phyloP scores from a whole-genome alignment of 1,140 invertebrate genomes.

The Varroa destructor region DNA sequence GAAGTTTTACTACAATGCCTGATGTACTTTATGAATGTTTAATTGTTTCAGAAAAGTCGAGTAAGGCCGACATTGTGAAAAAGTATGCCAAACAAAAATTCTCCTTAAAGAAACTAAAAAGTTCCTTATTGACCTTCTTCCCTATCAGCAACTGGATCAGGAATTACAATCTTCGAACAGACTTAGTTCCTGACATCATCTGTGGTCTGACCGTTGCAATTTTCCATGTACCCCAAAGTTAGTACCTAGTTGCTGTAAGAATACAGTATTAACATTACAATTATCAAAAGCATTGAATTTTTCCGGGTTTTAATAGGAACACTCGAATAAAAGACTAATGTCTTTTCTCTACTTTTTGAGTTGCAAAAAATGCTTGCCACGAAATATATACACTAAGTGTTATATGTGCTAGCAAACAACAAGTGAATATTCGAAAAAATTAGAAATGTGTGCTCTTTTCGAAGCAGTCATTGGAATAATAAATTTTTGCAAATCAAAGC shows the following conservation, averaged over 20 bases:
- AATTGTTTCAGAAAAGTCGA: constrained; percentile 1
- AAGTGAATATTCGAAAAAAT: no score
- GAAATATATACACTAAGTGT: no score
- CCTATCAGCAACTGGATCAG: constrained; percentile 39
- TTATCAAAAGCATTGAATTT: background rate
- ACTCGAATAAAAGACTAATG: no score
- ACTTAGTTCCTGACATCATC: constrained; percentile 37
- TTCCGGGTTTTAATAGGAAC: background rate
- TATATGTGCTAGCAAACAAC: no score
- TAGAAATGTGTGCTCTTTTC: no score
- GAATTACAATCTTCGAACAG: constrained; percentile 35
- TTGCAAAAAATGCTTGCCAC: no score
- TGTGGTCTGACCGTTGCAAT: constrained; percentile 71
- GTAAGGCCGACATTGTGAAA: background rate
- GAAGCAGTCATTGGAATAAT: no score
- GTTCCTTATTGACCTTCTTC: constrained; percentile 31
- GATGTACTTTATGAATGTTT: no score
- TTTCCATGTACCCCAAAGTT: constrained; percentile 83
- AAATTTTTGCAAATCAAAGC: no score
- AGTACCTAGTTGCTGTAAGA: constrained; percentile 23
- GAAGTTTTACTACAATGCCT: no score
- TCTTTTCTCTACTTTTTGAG: no score
- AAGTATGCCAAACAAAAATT: constrained; percentile 1
- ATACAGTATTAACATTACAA: background rate
- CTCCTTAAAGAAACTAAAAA: constrained; percentile 1